phyloP scores from a whole-genome alignment of 1,140 invertebrate species.

The Dendrolimus punctatus region DNA sequence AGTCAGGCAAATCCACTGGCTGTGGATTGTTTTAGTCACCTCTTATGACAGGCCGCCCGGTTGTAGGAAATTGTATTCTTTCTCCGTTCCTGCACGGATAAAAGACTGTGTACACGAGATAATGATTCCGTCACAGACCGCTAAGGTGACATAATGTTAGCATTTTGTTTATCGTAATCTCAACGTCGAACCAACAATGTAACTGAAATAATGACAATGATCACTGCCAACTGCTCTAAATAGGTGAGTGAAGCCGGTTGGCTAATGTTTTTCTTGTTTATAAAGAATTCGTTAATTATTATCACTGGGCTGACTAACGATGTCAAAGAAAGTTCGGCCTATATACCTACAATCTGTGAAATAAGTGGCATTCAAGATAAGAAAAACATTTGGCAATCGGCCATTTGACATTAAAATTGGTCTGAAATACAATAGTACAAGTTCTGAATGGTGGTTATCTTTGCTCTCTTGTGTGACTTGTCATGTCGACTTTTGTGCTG shows the following conservation, averaged over 20 bases:
- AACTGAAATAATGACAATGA: slow-evolving; percentile 9
- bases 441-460: too few species aligned
- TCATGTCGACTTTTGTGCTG: too few species aligned
- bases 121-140: slow-evolving; percentile 1
- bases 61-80: too few species aligned
- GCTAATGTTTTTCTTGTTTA: slow-evolving; percentile 1
- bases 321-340: slow-evolving; percentile 1
- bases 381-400: slow-evolving; percentile 1
- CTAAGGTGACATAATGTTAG: slow-evolving; percentile 7
- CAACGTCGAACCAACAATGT: slow-evolving; percentile 7
- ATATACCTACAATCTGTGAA: neutral
- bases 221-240: slow-evolving; percentile 8
- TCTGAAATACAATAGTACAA: too few species aligned
- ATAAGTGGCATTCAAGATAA: slow-evolving; percentile 1
- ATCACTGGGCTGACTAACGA: slow-evolving; percentile 1
- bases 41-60: too few species aligned
- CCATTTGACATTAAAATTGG: too few species aligned
- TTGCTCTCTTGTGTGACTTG: too few species aligned
- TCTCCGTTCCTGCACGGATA: too few species aligned
- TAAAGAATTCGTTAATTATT: slow-evolving; percentile 2
- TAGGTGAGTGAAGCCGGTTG: slow-evolving; percentile 6
- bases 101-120: too few species aligned
- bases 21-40: too few species aligned
- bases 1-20: too few species aligned
- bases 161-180: slow-evolving; percentile 8